Evolutionary conservation across 1,140 invertebrate genomes (phyloP), one percentile per base, ranked within the genome.

Genomic region (Drosophila grimshawi): DNA sequence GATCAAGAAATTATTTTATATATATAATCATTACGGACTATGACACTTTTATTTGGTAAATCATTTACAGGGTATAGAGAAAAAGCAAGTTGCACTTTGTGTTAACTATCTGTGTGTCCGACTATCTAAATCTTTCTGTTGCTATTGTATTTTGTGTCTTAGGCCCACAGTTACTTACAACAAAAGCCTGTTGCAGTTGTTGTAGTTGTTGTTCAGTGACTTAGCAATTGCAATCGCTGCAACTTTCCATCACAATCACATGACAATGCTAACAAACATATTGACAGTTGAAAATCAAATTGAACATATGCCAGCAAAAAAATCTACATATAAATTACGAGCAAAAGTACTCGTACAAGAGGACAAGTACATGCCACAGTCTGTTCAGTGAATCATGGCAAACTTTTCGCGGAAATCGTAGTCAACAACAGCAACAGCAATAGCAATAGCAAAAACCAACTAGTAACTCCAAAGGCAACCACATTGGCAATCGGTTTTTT

Each of bases 221-320:
- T 73, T 37, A 63, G 49, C 63, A 73, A 67, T 67, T 67, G 70
- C 33, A 41, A 46, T 70, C 39, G 59, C 35, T 33, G 62, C 62
- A 81, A 82, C 82, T 81, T 86, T 86, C 81, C 82, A 86, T 81
- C 78, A 72, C 67, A 72, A 57, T 71, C 53, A 53, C 69, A 52
- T 65, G 61, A 69, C 64, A 78, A 68, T 68, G 62, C 57, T 45
- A 37, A 49, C 55, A 74, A 76, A 79, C 62, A 46, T 78, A 81
- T 81, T 86, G 82, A 86, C 82, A 86, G 82, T 79, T 86, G 79
- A 80, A 73, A 86, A 86, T 86, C 80, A 86, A 86, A 88, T 80
- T 70, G 72, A 83, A 73, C 66, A 80, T 82, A 71, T 67, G 65
- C 64, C 67, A 53, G 68, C 65, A 71, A 82, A 19, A 80, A 60